These are phyloP conservation scores for Aspiorhynchus laticeps DNA, from an alignment of 2,113 vertebrate genomes.

Conservation along the genomic window DNA sequence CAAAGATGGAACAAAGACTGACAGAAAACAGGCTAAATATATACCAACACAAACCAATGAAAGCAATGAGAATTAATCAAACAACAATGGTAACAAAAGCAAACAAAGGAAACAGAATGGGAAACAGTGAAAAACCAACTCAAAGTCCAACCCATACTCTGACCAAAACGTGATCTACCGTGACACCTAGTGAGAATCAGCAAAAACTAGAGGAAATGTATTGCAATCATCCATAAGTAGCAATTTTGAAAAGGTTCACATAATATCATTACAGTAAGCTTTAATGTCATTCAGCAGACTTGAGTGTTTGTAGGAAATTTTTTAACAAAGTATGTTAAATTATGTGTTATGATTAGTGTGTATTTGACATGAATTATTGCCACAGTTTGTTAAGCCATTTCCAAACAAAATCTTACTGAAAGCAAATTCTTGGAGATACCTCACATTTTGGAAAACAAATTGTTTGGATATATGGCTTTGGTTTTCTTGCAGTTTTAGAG, in stretches of 20 bases:
- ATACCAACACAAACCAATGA: not conserved
- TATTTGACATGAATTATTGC: not conserved
- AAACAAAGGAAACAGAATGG: not conserved
- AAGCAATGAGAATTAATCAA: not conserved
- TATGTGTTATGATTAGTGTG: too few relatives aligned
- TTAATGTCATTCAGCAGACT: too few relatives aligned
- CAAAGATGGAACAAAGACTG: not conserved
- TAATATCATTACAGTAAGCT: too few relatives aligned
- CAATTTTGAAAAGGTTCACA: not conserved
- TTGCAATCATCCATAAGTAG: not conserved
- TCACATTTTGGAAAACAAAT: not conserved
- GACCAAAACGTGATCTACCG: too few relatives aligned
- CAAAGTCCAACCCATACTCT: not conserved
- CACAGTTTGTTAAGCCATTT: not conserved
- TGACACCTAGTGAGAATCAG: not conserved
- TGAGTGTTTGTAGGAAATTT: too few relatives aligned
- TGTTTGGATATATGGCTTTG: not conserved
- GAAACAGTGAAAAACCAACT: not conserved
- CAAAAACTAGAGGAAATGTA: not conserved
- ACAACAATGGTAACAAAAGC: not conserved
- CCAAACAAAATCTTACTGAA: not conserved
- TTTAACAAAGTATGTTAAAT: too few relatives aligned
- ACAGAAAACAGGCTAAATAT: not conserved
- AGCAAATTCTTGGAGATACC: not conserved
- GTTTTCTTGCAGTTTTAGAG: not conserved